Evolutionary conservation across 2,888 invertebrate species (phyloP).

Genomic region (Ophion obscuratus): DNA sequence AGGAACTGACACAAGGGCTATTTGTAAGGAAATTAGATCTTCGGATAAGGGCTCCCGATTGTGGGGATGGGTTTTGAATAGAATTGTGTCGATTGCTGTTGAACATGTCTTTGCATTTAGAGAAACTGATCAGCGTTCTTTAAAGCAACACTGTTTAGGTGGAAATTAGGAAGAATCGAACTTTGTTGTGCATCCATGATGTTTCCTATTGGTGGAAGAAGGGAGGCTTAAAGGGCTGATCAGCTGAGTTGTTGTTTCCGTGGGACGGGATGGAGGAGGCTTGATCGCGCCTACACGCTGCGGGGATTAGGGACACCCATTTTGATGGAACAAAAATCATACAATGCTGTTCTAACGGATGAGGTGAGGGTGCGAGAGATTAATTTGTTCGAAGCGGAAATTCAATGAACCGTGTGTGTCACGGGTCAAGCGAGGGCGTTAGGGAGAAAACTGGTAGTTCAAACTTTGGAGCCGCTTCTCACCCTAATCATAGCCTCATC

Average conservation of each 20-base stretch:
- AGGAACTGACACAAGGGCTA: slow-evolving; percentile 14
- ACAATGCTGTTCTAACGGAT: slow-evolving; percentile 45
- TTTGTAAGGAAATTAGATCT: slow-evolving; percentile 3
- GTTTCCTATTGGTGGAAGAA: not conserved
- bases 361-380: slow-evolving; percentile 37
- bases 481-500: slow-evolving; percentile 1
- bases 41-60: not conserved
- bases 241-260: not conserved
- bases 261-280: not conserved
- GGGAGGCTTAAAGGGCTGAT: not conserved
- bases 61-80: not conserved
- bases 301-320: slow-evolving; percentile 7
- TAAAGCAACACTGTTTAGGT: not conserved
- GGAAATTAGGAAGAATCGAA: not conserved
- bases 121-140: not conserved
- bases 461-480: slow-evolving; percentile 39
- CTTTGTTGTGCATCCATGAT: not conserved
- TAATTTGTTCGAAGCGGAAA: slow-evolving; percentile 58
- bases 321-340: slow-evolving; percentile 5
- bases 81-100: not conserved
- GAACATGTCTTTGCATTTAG: not conserved
- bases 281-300: not conserved
- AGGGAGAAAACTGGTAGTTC: slow-evolving; percentile 28
- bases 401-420: slow-evolving; percentile 52
- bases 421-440: slow-evolving; percentile 18